These are phyloP conservation scores for Dipus sagitta DNA, from an alignment of 2,797 vertebrate species.

Conservation along the genomic window DNA sequence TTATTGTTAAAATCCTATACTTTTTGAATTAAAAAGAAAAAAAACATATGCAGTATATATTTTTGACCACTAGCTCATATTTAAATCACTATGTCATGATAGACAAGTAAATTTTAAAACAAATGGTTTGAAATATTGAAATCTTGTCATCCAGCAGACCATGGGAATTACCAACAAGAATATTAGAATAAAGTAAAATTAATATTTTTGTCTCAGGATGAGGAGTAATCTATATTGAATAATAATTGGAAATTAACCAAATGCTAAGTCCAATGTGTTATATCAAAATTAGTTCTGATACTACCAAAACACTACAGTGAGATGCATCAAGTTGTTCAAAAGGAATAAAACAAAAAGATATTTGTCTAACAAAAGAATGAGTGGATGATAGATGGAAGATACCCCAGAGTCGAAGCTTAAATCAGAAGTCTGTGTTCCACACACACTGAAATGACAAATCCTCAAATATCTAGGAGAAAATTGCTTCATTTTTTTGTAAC, in stretches of 20 bases:
- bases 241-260: slow-evolving; percentile 46
- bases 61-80: background rate
- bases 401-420: background rate
- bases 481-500: background rate
- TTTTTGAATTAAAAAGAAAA: slow-evolving; percentile 43
- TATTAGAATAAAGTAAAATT: slow-evolving; percentile 38
- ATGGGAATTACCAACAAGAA: background rate
- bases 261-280: background rate
- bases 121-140: slow-evolving; percentile 25
- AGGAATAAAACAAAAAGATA: slow-evolving; percentile 8
- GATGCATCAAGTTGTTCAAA: background rate
- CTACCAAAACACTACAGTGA: background rate
- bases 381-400: background rate
- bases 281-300: slow-evolving; percentile 26
- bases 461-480: slow-evolving; percentile 6
- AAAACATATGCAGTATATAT: background rate
- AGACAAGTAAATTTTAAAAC: slow-evolving; percentile 28
- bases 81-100: background rate
- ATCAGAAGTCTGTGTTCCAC: background rate
- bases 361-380: background rate
- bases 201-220: slow-evolving; percentile 25
- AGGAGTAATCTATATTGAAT: background rate
- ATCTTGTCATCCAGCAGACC: background rate
- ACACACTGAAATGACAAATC: slow-evolving; percentile 9
- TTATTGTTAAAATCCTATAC: slow-evolving; percentile 15